phyloP scores from a whole-genome alignment of 2,113 vertebrate genomes.

The Pteruthius melanotis region DNA sequence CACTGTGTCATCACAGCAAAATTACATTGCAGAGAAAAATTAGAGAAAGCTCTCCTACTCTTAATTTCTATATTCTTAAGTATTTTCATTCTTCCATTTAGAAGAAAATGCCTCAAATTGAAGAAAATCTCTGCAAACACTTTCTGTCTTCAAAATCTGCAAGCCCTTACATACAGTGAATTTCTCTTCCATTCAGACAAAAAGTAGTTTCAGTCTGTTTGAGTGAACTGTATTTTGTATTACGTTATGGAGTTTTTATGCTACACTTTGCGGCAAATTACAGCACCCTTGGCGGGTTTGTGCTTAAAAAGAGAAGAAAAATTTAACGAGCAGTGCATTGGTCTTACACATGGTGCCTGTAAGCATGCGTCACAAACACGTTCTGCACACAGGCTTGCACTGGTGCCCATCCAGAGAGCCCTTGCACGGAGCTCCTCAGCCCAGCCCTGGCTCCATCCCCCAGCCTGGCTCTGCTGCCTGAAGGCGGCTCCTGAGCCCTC shows the following conservation, averaged over 20 bases:
- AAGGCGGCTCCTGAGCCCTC: rapidly evolving
- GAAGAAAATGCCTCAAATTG: not conserved
- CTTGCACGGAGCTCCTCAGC: not conserved
- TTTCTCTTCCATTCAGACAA: not conserved
- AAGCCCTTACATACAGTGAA: not conserved
- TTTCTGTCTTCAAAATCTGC: not conserved
- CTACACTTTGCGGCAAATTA: rapidly evolving
- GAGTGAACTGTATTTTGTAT: not conserved
- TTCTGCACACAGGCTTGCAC: too few species aligned
- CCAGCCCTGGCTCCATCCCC: rapidly evolving
- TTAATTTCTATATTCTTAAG: not conserved
- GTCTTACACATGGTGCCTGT: not conserved
- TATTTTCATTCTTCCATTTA: not conserved
- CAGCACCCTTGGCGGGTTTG: rapidly evolving
- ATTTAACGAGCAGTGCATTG: not conserved
- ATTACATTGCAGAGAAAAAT: not conserved
- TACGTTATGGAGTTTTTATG: not conserved
- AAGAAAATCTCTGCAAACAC: not conserved
- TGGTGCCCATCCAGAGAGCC: rapidly evolving
- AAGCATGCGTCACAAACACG: not conserved
- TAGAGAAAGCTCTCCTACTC: not conserved
- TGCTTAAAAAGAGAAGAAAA: not conserved
- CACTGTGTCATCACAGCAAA: not conserved
- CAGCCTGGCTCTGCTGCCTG: not conserved
- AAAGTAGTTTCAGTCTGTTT: not conserved